Conservation (phyloP, 2,113 vertebrate species). For the Alces alces region DNA sequence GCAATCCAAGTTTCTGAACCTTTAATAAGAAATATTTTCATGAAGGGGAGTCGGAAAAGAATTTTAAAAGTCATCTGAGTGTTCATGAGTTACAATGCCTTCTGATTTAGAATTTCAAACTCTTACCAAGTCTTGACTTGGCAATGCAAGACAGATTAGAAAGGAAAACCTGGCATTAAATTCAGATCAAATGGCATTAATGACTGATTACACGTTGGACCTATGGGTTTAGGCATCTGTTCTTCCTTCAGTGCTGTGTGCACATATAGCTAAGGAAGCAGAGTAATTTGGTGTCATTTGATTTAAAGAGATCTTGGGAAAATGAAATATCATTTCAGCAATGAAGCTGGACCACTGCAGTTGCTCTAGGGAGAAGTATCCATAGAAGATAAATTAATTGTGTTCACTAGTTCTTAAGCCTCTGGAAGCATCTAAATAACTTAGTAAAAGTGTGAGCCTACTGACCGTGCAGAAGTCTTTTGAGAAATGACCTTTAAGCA, state of each 20-base stretch:
- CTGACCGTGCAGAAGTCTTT: not conserved
- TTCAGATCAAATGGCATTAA: not conserved
- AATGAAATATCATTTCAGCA: constrained; percentile 25
- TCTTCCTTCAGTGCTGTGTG: not conserved
- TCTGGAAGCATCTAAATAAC: constrained; percentile 25
- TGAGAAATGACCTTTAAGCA: constrained; percentile 1
- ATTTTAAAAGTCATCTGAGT: not conserved
- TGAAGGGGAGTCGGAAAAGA: not conserved
- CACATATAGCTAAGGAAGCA: not conserved
- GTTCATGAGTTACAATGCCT: not conserved
- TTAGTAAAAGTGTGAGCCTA: constrained; percentile 14
- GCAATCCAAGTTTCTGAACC: not conserved
- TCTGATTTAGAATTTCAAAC: constrained; percentile 14
- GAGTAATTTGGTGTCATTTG: not conserved
- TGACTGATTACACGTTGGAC: not conserved
- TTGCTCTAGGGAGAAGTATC: not conserved
- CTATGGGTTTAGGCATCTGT: not conserved
- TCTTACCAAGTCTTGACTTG: not conserved
- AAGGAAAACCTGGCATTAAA: not conserved
- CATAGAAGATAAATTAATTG: constrained; percentile 12
- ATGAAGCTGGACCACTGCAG: not conserved
- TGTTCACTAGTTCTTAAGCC: not conserved
- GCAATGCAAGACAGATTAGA: not conserved
- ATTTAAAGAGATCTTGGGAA: constrained; percentile 47
- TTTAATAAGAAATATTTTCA: not conserved